These are phyloP conservation scores for Orientallactaga sibirica DNA, from an alignment of 2,797 vertebrate species.

Conservation along the genomic window DNA sequence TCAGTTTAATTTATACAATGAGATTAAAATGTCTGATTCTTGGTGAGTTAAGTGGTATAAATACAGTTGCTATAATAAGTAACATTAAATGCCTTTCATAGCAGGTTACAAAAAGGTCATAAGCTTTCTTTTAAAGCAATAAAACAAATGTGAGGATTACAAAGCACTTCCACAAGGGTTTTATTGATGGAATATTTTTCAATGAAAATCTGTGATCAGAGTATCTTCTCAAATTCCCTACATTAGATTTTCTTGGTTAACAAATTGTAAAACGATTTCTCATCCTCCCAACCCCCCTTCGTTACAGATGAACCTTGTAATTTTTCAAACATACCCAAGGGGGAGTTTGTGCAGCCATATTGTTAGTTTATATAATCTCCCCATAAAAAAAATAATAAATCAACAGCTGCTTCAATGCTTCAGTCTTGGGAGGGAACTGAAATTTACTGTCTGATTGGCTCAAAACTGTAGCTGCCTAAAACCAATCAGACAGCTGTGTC, in stretches of 20 bases:
- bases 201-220: slow-evolving; percentile 45
- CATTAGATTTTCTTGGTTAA: slow-evolving; percentile 28
- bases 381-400: slow-evolving; percentile 79
- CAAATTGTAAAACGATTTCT: neutral
- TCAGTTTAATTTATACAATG: slow-evolving; percentile 57
- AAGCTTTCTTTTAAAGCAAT: slow-evolving; percentile 43
- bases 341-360: slow-evolving; percentile 80
- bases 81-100: slow-evolving; percentile 57
- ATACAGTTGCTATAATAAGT: slow-evolving; percentile 52
- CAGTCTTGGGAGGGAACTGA: slow-evolving; percentile 42
- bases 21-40: slow-evolving; percentile 59
- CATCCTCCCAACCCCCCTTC: neutral
- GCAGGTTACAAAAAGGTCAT: neutral
- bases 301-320: slow-evolving; percentile 74
- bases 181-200: neutral
- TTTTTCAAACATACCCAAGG: slow-evolving; percentile 79
- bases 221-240: slow-evolving; percentile 2
- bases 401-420: slow-evolving; percentile 79
- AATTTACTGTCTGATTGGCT: slow-evolving; percentile 82
- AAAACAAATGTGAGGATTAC: slow-evolving; percentile 48
- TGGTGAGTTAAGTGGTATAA: slow-evolving; percentile 45
- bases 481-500: slow-evolving; percentile 81
- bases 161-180: slow-evolving; percentile 50
- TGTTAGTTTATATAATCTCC: slow-evolving; percentile 71
- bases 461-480: neutral